Conservation (phyloP, 2,113 vertebrate genomes). For the Terrapene triunguis region DNA sequence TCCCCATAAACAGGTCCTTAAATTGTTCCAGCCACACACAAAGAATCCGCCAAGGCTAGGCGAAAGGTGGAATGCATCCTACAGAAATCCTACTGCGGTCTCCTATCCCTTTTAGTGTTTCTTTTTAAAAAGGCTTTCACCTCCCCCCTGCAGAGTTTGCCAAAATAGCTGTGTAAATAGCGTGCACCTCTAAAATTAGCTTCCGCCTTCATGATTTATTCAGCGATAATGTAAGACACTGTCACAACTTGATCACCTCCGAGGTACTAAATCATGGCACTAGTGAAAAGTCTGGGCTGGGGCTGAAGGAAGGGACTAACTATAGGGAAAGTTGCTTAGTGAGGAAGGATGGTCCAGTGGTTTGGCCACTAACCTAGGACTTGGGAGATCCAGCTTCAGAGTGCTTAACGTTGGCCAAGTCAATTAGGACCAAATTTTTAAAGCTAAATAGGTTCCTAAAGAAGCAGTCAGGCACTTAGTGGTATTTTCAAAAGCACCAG, state of each 20-base stretch:
- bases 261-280: constrained; percentile 56
- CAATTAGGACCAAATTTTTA: background rate
- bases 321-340: constrained; percentile 45
- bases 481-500: background rate
- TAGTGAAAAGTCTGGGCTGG: constrained; percentile 44
- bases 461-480: background rate
- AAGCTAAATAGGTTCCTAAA: background rate
- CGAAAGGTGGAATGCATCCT: background rate
- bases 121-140: constrained; percentile 58
- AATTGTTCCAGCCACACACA: background rate
- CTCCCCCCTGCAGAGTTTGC: constrained; percentile 53
- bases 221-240: constrained; percentile 72
- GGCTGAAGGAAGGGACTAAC: background rate
- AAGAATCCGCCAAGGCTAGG: background rate
- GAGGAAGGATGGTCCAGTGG: background rate
- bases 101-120: constrained; percentile 20
- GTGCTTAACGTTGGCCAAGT: background rate
- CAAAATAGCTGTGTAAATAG: constrained; percentile 67
- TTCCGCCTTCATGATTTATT: constrained; percentile 73
- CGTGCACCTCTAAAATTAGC: constrained; percentile 71
- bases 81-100: constrained; percentile 3
- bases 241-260: constrained; percentile 71
- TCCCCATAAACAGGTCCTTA: background rate
- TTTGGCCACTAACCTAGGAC: background rate
- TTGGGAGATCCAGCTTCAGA: background rate